These are phyloP conservation scores for Trichechus manatus DNA, from an alignment of 2,113 vertebrate genomes.

Conservation along the genomic window DNA sequence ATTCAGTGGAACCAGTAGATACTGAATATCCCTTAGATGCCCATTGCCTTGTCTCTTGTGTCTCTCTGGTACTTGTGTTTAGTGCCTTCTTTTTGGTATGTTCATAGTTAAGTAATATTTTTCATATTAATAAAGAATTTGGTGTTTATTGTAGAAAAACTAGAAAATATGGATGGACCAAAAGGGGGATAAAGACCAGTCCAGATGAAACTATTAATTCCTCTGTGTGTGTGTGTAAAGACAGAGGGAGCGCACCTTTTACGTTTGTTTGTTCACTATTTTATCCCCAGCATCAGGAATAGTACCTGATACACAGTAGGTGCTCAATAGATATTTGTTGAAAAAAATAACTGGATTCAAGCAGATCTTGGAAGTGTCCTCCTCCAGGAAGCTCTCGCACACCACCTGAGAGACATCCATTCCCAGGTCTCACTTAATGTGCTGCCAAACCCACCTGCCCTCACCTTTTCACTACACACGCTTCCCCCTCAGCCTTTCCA, in stretches of 20 bases:
- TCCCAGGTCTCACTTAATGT: neutral
- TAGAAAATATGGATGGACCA: neutral
- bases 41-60: neutral
- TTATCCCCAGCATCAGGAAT: neutral
- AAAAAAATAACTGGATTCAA: neutral
- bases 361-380: no score
- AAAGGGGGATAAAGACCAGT: neutral
- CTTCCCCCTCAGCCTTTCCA: neutral
- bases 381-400: neutral
- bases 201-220: neutral
- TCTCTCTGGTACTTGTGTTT: neutral
- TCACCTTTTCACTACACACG: neutral
- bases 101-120: conserved; percentile 38
- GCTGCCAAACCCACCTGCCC: no score
- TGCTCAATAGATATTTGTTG: conserved; percentile 30
- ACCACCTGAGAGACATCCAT: neutral
- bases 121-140: conserved; percentile 31
- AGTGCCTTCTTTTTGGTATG: neutral
- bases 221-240: neutral
- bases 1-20: neutral
- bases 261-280: neutral
- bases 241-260: neutral
- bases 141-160: neutral
- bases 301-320: neutral
- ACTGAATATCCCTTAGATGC: no score